These are phyloP conservation scores for Agrochola macilenta DNA, from an alignment of 2,888 invertebrate species.

Conservation along the genomic window DNA sequence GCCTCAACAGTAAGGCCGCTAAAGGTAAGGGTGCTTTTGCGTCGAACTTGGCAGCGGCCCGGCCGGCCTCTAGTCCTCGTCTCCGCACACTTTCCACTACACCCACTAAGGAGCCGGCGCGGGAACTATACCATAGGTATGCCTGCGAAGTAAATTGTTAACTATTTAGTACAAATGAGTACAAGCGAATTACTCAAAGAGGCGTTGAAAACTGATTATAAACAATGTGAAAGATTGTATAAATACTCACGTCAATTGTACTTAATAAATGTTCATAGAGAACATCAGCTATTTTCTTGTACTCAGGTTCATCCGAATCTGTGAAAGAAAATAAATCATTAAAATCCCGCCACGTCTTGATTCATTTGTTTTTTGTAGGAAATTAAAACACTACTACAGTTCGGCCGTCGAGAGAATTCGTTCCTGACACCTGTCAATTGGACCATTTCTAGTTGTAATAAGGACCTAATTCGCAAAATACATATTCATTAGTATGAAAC, in stretches of 20 bases:
- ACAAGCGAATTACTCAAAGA: neutral
- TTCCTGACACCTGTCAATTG: too few relatives aligned
- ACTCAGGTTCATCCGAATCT: conserved; percentile 86
- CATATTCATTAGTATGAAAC: too few relatives aligned
- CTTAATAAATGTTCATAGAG: conserved; percentile 82
- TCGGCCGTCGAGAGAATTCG: too few relatives aligned
- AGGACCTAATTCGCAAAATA: too few relatives aligned
- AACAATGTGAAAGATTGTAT: neutral
- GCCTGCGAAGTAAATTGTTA: conserved; percentile 70
- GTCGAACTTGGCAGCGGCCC: conserved; percentile 82
- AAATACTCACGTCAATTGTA: conserved; percentile 80
- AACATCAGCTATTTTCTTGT: conserved; percentile 84
- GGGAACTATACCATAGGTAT: conserved; percentile 92
- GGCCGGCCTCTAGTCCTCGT: conserved; percentile 93
- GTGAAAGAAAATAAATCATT: conserved; percentile 53
- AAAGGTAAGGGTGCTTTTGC: conserved; percentile 94
- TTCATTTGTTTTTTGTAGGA: neutral
- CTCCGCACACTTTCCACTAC: conserved; percentile 95
- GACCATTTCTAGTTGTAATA: too few relatives aligned
- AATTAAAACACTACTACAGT: neutral
- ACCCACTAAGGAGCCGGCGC: conserved; percentile 94
- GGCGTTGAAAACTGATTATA: neutral
- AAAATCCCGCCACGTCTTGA: neutral
- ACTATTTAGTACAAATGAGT: neutral
- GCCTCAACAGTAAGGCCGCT: conserved; percentile 96